Conservation (phyloP, 2,888 invertebrate genomes). For the Nymphalis c-album region DNA sequence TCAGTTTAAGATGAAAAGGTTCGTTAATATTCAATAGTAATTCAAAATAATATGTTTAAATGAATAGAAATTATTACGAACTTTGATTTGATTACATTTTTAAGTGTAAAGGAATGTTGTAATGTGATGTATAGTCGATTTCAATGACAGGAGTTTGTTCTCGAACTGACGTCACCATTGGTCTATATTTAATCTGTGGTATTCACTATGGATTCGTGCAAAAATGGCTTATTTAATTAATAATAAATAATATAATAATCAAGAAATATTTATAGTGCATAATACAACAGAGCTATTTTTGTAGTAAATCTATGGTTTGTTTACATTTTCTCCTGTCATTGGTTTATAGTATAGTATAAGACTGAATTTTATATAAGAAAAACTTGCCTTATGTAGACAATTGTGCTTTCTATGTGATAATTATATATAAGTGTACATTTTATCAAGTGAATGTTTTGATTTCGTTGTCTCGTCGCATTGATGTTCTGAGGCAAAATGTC, state of each 20-base stretch:
- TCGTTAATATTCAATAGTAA: neutral
- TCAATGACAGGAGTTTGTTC: too few species aligned
- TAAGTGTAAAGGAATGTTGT: neutral
- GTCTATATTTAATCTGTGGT: too few species aligned
- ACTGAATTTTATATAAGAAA: constrained; percentile 30
- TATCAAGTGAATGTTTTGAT: neutral
- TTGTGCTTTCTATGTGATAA: constrained; percentile 27
- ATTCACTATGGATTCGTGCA: too few species aligned
- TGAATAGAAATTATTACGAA: neutral
- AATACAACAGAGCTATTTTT: neutral
- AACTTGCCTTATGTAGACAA: constrained; percentile 13
- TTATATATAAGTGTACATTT: constrained; percentile 22
- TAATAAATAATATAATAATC: too few species aligned
- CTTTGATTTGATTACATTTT: neutral
- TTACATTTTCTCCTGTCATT: neutral
- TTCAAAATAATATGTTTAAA: neutral
- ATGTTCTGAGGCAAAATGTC: too few species aligned
- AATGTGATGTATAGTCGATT: neutral
- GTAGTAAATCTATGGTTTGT: neutral
- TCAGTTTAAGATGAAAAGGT: neutral
- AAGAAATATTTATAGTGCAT: neutral
- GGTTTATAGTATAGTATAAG: constrained; percentile 24
- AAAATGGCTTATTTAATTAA: too few species aligned
- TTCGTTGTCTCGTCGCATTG: too few species aligned
- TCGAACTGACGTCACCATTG: too few species aligned